Evolutionary conservation across 2,113 vertebrate genomes (phyloP), one percentile per base, ranked within the genome.

Genomic region (Bambusicola thoracicus): DNA sequence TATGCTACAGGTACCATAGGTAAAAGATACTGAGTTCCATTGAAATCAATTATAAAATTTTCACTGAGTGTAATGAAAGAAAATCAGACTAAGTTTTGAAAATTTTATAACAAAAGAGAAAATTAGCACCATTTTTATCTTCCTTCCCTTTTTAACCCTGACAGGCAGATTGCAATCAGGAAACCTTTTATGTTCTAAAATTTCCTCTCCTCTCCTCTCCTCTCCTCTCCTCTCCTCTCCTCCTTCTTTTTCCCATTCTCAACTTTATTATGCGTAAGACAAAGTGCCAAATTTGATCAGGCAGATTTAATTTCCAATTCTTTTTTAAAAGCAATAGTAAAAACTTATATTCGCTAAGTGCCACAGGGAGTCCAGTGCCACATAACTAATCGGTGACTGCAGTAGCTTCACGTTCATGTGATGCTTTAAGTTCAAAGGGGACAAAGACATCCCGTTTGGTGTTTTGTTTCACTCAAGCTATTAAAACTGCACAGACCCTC

Each of bases 391-490:
- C 95, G 97, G 95, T 97, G 89, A 95, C 94, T 96, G 97, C 88
- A 88, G 97, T 97, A 98, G 98, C 97, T 97, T 97, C 97, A 96
- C 90, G 98, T 97, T 97, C 96, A 82, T 87, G 96, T 96, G 97
- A 98, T 98, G 98, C 98, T 97, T 98, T 98, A 98, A 98, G 98
- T 99, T 99, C 98, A 99, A 99, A 99, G 98, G 97, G 97, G 98
- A 93, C 46, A 81, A 80, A 97, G 96, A 97, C 97, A 98, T 98
- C 96, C 98, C 98, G 96, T 95, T 97, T 97, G 98, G 98, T 98
- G 97, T 98, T 97, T 97, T 96, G 96, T 99, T 98, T 98, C 98
- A 97, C 79, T 89, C 91, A 92, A 96, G 94, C 97, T 97, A 97
- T 96, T 98, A 98, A 98, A 98, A 97, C 93, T 95, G 92, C 98